Base-by-base conservation (phyloP, 2,888 invertebrate species). In the Acanthosepion pharaonis region DNA sequence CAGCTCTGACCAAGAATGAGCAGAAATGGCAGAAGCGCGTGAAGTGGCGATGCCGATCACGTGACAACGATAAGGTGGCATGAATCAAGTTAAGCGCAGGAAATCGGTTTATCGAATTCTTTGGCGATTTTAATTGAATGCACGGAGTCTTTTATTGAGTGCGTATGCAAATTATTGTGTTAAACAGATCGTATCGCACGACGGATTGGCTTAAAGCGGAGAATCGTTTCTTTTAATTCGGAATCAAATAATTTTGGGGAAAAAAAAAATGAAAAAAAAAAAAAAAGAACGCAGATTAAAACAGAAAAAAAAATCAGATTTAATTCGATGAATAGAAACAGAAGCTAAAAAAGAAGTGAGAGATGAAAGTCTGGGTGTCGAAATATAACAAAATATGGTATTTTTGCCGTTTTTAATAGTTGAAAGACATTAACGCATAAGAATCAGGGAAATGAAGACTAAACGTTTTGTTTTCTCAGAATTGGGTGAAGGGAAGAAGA, bases 111-210 rank as follows among this genome's bases (percentile, higher is more conserved):
- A 78, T 78, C 78, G 78, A 78, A 78, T 78, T 78, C 78, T 78
- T 78, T 78, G 78, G 78, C 78, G n/a, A 78, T 78, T 78, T 78
- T 78, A 78, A 78, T 78, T 78, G 78, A 78, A 78, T 78, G n/a
- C 78, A 33, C 78, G n/a, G 33, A 78, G 78, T n/a, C 78, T 78
- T 78, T 78, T 78, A 78, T 78, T 78, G 78, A 78, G 78, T 78
- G 78, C n/a, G 78, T 11, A 78, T 78, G 78, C 78, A 78, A 78
- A 78, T 78, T 20, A 78, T 78, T 78, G 78, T n/a, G 78, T 78
- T 78, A 33, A 78, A n/a, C n/a, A n/a, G 78, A 78, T 78, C 78
- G 78, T 78, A 78, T 78, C 78, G 33, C 78, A 78, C 78, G n/a
- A 9, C 18, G n/a, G n/a, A 78, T 78, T 78, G 78, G 78, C 78